Evolutionary conservation across 2,113 vertebrate genomes (phyloP), one percentile per base, ranked within the genome.

Genomic region (Glareola pratincola): DNA sequence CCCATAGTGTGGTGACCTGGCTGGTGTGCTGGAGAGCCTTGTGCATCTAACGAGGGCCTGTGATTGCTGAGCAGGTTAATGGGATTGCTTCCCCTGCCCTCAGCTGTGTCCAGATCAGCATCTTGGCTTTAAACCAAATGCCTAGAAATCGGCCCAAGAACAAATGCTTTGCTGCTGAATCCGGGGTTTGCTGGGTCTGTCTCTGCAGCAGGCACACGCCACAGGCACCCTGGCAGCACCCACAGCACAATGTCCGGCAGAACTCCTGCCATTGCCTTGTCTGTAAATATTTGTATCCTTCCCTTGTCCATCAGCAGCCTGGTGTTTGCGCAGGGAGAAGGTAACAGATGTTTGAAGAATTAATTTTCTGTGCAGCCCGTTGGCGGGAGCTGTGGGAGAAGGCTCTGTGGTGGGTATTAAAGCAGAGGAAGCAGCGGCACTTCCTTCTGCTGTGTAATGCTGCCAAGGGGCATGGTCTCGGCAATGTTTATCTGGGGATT

Each of bases 281-380:
- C 86, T 89, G 90, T 94, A 96, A 98, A 96, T 98, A 96, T 96
- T 98, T 96, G 91, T 71, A 86, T 95, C 82, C 90, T 88, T 62
- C 32, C 34, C 24, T 71, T 3, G 18, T 78, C 79, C 60, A 59
- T 74, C 92, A 93, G 41, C 71, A 96, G 90, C 45, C 64, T 81
- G 81, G 5, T 90, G 18, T 98, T 96, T 97, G 74, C 30, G 14
- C 84, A 93, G 72, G 84, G 82, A 90, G 73, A 78, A 88, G 87
- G 90, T 68, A 86, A n/a, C 79, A 86, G 86, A 84, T 41, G 47
- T 76, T 56, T 50, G 51, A 47, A 32, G 34, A 45, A 57, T 22
- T 75, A 23, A 22, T 64, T 64, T 76, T 43, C 76, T 21, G 34
- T 39, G 39, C 47, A 18, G 68, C 43, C 60, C 0, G 0, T 51